Conservation (phyloP, 2,797 vertebrate genomes). For the Periparus ater region DNA sequence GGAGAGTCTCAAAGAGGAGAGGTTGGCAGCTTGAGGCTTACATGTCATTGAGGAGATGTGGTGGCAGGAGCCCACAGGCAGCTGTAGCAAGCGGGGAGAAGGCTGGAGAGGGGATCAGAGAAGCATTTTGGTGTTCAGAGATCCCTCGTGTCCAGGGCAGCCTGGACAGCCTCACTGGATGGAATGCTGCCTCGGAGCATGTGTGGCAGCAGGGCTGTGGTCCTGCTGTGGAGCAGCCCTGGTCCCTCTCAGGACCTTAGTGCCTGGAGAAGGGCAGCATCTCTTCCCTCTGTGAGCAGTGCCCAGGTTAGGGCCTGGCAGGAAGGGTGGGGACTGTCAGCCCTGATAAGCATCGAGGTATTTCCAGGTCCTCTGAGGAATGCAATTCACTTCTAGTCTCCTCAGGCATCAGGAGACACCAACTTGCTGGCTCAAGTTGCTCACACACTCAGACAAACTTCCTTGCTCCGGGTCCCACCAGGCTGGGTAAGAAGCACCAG, state of each 20-base stretch:
- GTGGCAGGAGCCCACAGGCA: neutral
- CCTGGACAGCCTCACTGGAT: neutral
- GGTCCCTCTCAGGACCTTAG: neutral
- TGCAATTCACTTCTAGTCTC: slow-evolving; percentile 34
- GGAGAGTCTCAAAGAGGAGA: neutral
- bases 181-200: neutral
- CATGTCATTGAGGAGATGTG: neutral
- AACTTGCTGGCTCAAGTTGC: slow-evolving; percentile 39
- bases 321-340: slow-evolving; percentile 50
- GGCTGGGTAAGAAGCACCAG: neutral
- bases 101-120: neutral
- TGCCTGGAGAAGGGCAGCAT: neutral
- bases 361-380: slow-evolving; percentile 65
- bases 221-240: neutral
- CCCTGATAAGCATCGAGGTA: slow-evolving; percentile 56
- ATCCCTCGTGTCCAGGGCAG: neutral
- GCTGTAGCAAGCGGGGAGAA: neutral
- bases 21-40: neutral
- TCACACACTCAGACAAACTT: neutral
- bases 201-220: neutral
- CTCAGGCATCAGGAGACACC: neutral
- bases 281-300: neutral
- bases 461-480: neutral
- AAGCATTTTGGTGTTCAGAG: accelerated
- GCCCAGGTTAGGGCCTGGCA: slow-evolving; percentile 38